Percentiles rank a stretch among this genome's conserved stretches.
These are phyloP conservation scores for Globodera rostochiensis DNA, from an alignment of 1,140 invertebrate species.

Conservation along the genomic window DNA sequence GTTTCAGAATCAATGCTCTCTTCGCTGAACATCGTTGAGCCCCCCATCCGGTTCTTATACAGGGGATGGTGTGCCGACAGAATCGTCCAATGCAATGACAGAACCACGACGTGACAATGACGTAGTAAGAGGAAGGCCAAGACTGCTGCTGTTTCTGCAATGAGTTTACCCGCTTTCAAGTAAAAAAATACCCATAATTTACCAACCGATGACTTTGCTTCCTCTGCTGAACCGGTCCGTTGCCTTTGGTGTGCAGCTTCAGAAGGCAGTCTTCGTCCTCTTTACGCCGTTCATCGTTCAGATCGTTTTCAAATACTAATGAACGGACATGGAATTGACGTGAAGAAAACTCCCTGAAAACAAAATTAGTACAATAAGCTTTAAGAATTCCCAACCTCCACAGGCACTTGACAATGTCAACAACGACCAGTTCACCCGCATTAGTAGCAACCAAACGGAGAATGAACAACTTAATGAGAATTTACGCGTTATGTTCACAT, in stretches of 20 bases:
- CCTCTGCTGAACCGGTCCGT: background rate
- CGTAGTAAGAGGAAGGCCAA: background rate
- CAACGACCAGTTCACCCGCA: conserved; percentile 69
- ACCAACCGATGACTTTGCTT: background rate
- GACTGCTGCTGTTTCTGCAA: background rate
- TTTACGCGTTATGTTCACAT: no score
- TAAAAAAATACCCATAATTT: no score
- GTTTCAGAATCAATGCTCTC: no score
- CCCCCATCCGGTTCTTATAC: background rate
- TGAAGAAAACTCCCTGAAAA: conserved; percentile 21
- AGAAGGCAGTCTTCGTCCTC: background rate
- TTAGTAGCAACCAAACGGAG: conserved; percentile 69
- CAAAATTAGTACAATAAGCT: background rate
- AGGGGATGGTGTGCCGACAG: background rate
- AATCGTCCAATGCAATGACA: background rate
- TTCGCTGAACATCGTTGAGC: no score
- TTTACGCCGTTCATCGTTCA: background rate
- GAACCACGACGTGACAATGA: background rate
- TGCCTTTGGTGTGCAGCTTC: background rate
- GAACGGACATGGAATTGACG: conserved; percentile 6
- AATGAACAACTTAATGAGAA: conserved; percentile 65
- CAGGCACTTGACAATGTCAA: conserved; percentile 67
- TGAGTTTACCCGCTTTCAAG: no score
- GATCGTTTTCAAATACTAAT: conserved; percentile 16
- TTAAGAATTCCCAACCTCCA: conserved; percentile 59